These are phyloP conservation scores for Phodopus roborovskii DNA, from an alignment of 2,113 vertebrate genomes.

Conservation along the genomic window DNA sequence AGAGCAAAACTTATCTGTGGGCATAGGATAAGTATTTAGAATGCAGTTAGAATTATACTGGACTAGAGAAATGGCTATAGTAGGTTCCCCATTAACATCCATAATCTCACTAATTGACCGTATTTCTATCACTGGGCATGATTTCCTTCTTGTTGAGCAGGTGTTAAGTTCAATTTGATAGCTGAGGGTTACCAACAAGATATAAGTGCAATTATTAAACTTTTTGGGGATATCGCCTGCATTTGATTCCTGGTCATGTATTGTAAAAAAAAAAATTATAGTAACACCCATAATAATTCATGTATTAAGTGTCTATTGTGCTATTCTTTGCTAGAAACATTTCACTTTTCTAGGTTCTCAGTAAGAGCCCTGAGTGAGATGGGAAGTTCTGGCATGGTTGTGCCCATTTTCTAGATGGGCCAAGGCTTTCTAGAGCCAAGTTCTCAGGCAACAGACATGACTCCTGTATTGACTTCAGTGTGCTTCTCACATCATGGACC, in stretches of 20 bases:
- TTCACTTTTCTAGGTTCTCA: background rate
- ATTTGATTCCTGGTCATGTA: background rate
- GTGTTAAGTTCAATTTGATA: background rate
- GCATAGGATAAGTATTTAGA: background rate
- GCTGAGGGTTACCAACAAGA: background rate
- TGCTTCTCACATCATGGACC: background rate
- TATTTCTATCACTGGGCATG: background rate
- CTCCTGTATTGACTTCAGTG: background rate
- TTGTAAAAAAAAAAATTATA: conserved; percentile 26
- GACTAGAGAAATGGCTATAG: background rate
- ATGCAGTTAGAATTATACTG: background rate
- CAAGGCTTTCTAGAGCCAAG: background rate
- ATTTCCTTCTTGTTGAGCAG: background rate
- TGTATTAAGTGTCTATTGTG: background rate
- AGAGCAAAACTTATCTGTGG: background rate
- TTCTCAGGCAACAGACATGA: background rate
- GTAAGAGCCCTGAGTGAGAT: background rate
- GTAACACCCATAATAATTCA: background rate
- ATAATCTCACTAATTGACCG: too few relatives aligned
- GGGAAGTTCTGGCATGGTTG: background rate
- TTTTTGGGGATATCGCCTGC: background rate
- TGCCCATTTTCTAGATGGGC: background rate
- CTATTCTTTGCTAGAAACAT: background rate
- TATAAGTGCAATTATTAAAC: background rate
- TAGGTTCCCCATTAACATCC: background rate